These are phyloP conservation scores for Smittia aterrima DNA, from an alignment of 2,888 invertebrate genomes.

Conservation along the genomic window DNA sequence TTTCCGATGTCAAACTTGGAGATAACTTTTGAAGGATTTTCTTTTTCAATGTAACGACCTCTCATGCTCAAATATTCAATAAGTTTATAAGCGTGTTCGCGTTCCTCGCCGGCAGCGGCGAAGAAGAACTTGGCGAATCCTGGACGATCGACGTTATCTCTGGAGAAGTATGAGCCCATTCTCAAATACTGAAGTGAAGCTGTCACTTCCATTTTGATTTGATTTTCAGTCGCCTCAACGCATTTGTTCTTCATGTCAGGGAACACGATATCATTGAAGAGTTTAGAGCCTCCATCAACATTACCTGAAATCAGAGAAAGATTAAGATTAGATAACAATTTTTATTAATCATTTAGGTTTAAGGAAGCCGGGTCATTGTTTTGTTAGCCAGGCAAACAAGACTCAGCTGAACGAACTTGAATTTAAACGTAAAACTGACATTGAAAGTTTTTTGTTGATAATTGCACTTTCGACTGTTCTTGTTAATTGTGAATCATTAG, in stretches of 20 bases:
- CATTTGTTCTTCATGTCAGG: constrained; percentile 55
- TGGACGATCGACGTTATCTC: constrained; percentile 74
- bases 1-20: constrained; percentile 57
- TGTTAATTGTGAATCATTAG: too few species aligned
- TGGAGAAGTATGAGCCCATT: constrained; percentile 82
- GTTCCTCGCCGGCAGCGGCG: constrained; percentile 79
- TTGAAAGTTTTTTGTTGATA: too few species aligned
- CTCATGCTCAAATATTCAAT: constrained; percentile 87
- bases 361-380: too few species aligned
- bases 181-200: constrained; percentile 81
- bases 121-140: constrained; percentile 87
- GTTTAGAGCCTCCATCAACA: too few species aligned
- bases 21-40: constrained; percentile 49
- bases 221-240: constrained; percentile 62
- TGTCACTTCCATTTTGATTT: constrained; percentile 74
- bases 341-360: too few species aligned
- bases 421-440: too few species aligned
- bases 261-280: constrained; percentile 7
- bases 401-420: too few species aligned
- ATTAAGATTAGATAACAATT: too few species aligned
- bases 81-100: constrained; percentile 82
- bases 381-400: too few species aligned
- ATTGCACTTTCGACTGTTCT: too few species aligned
- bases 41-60: constrained; percentile 63
- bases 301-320: too few species aligned